Evolutionary conservation across 2,888 invertebrate species (phyloP).

Genomic region (Dastarcus helophoroides): DNA sequence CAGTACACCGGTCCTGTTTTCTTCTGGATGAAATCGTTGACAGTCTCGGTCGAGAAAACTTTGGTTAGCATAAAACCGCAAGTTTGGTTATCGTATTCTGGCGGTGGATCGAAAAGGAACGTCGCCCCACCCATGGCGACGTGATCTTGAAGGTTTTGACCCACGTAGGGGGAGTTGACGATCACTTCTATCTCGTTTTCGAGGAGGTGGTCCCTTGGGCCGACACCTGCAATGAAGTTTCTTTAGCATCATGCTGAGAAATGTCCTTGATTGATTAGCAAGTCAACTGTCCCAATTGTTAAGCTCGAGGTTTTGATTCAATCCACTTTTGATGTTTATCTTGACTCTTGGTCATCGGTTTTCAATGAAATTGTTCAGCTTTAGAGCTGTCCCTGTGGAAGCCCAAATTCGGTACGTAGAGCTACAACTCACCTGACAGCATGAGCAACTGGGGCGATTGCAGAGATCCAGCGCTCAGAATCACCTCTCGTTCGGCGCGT

Average conservation of each 20-base stretch:
- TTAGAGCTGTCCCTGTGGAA: too few relatives aligned
- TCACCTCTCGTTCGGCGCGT: conserved; percentile 61
- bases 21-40: conserved; percentile 51
- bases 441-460: conserved; percentile 11
- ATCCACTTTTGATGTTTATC: too few relatives aligned
- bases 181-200: conserved; percentile 50
- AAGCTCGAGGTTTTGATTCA: too few relatives aligned
- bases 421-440: conserved; percentile 9
- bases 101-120: conserved; percentile 56
- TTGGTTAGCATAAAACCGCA: conserved; percentile 60
- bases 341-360: too few relatives aligned
- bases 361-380: too few relatives aligned
- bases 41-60: conserved; percentile 46
- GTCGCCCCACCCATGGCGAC: conserved; percentile 67
- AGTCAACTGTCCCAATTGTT: too few relatives aligned
- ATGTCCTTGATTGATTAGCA: too few relatives aligned
- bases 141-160: conserved; percentile 74
- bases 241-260: too few relatives aligned
- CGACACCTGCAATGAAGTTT: conserved; percentile 76
- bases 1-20: conserved; percentile 58
- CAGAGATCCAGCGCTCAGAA: conserved; percentile 58
- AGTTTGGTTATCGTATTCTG: conserved; percentile 32
- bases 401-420: too few relatives aligned
- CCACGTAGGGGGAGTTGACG: conserved; percentile 58
- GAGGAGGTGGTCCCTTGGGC: conserved; percentile 51